Base-by-base conservation (phyloP, 2,113 vertebrate species). In the Hypanus sabinus region DNA sequence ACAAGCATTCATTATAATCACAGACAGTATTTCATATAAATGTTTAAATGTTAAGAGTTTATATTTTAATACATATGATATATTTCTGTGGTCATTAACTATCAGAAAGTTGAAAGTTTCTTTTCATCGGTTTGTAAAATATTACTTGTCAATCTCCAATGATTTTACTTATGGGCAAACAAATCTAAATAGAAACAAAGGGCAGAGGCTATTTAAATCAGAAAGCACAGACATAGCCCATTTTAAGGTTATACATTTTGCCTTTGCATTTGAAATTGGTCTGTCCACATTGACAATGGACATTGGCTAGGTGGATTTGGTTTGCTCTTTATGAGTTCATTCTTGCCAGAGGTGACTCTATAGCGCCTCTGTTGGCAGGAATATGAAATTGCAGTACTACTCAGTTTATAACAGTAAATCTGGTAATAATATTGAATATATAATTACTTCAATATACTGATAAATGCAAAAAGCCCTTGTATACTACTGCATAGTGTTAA, bases 201-300 rank as follows among this genome's bases (percentile, higher is more conserved):
- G 36, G 80, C 38, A 55, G 46, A 73, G 18, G 38, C 14, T 46
- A 24, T 5, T 85, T 30, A 10, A 22, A 85, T 85, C 3, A 85
- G 3, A 27, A 0, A 5, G 57, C 30, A 87, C 27, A 87, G 83
- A 5, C 14, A 30, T 60, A 87, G 5, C 33, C 9, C 55, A 87
- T 87, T 87, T 87, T 60, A 62, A 87, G 60, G 83, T 87, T 62
- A 60, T 62, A 62, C 30, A 87, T 62, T n/a, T 60, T 88, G 83
- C 27, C 57, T 62, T 88, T 88, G 60, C 14, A 57, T 57, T 57
- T 60, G 11, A 87, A 87, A 60, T 87, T 87, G 10, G 3, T 30
- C 24, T 87, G 55, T 27, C 27, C 11, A 62, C 60, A 33, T 90
- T 65, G 14, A 68, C 18, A 90, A 7, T 33, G n/a, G 27, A 16